Conservation (phyloP, 2,113 vertebrate genomes). For the Calidris pugnax region DNA sequence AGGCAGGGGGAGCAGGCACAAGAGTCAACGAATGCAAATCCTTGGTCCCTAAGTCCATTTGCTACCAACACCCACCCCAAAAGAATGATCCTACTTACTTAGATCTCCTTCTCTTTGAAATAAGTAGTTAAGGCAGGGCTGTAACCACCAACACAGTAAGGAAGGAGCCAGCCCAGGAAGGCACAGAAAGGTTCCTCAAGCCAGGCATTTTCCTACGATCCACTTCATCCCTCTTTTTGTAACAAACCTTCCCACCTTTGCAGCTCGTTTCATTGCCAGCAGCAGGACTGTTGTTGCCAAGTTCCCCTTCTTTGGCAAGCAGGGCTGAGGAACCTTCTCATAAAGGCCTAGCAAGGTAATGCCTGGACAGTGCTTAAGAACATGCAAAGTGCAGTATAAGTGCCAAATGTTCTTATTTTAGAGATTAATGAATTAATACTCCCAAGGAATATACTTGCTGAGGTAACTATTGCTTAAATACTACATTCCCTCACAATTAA, state of each 20-base stretch:
- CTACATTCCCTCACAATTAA: background rate
- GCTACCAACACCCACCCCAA: background rate
- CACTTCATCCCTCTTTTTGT: background rate
- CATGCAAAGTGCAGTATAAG: conserved; percentile 38
- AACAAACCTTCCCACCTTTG: background rate
- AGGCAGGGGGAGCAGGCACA: background rate
- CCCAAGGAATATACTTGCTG: background rate
- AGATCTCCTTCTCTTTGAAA: background rate
- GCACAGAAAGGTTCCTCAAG: conserved; percentile 4
- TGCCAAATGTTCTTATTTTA: conserved; percentile 23
- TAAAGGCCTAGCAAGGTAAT: background rate
- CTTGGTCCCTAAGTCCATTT: background rate
- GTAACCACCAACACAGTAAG: background rate
- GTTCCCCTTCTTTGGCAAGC: background rate
- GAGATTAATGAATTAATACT: conserved; percentile 23
- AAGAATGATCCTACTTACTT: background rate
- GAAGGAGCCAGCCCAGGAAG: background rate
- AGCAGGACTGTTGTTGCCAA: background rate
- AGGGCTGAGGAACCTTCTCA: background rate
- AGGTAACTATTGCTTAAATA: conserved; percentile 40
- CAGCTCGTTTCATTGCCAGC: background rate
- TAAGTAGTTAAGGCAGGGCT: background rate
- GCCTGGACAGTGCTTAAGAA: conserved; percentile 19
- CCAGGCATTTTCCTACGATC: background rate
- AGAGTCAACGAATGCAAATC: background rate